Evolutionary conservation across 1,140 invertebrate genomes (phyloP), one percentile per base, ranked within the genome.

Genomic region (Pseudoatta argentina): DNA sequence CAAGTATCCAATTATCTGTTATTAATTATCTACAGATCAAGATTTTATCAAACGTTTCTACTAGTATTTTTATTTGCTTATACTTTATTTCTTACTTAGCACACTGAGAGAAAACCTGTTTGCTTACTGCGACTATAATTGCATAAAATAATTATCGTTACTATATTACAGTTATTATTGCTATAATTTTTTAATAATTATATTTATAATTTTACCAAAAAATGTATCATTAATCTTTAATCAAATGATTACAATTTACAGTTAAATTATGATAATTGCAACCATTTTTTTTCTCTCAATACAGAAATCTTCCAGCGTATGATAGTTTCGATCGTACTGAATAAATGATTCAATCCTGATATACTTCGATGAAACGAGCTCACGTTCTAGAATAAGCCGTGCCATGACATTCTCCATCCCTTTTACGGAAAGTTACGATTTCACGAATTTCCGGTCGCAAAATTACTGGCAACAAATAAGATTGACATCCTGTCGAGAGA

Each of bases 401-500:
- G 7, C 5, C 16, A 18, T 16, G 5, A 3, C 10, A 27, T 44
- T 82, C 39, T 61, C 34, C 24, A 59, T 73, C 79, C 39, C 53
- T 72, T 73, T 48, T 55, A 12, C 67, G 24, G 66, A 73, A 59
- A 82, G 67, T 34, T n/a, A 48, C 39, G 55, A 83, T 83, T 83
- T 73, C 39, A 72, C 57, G 39, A 83, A 57, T 83, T 83, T 83
- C 69, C 79, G 79, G 14, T 79, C 14, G 18, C 24, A 44, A 27
- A 14, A 12, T 27, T 51, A 44, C 16, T 39, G 34, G 3, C 14
- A 51, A 3, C 14, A 63, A 73, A 21, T 34, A 73, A 75, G n/a
- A 44, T 73, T 83, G 79, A 83, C 44, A 63, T 83, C 44, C 79
- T 51, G 67, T 10, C 67, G 79, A 21, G 34, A 73, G 55, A 72